A percentile compares a stretch with the other conserved stretches of the same genome.
Conservation (phyloP, 2,113 vertebrate species). For the Labrus mixtus region DNA sequence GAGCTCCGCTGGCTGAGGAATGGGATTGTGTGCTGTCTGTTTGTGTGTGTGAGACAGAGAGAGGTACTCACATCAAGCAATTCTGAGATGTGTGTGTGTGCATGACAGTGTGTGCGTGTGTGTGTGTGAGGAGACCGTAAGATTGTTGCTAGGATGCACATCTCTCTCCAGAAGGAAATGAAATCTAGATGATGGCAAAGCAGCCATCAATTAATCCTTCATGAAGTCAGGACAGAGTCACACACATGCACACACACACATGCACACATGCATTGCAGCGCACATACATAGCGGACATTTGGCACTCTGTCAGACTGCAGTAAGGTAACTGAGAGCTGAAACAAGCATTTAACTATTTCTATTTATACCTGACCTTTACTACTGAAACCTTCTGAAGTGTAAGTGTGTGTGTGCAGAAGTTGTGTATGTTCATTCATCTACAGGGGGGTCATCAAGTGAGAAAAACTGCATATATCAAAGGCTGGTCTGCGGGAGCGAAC, state of each 20-base stretch:
- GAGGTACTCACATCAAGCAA: constrained; percentile 47
- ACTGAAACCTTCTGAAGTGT: constrained; percentile 3
- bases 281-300: constrained; percentile 15
- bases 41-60: constrained; percentile 2
- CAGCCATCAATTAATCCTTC: constrained; percentile 72
- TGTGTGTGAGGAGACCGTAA: constrained; percentile 38
- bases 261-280: neutral
- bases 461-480: constrained; percentile 35
- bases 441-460: constrained; percentile 8
- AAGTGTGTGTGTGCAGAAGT: neutral
- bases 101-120: constrained; percentile 1
- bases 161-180: constrained; percentile 68
- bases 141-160: constrained; percentile 77
- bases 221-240: constrained; percentile 55
- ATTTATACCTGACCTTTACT: constrained; percentile 52
- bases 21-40: constrained; percentile 2
- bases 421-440: constrained; percentile 21
- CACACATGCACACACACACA: neutral
- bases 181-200: constrained; percentile 69
- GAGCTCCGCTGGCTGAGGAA: constrained; percentile 33
- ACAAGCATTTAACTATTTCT: constrained; percentile 32
- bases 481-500: constrained; percentile 29
- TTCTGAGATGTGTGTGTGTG: constrained; percentile 15
- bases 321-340: neutral
- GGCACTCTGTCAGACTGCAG: constrained; percentile 11